phyloP scores from a whole-genome alignment of 2,113 vertebrate species.

The Rousettus leschenaultii region DNA sequence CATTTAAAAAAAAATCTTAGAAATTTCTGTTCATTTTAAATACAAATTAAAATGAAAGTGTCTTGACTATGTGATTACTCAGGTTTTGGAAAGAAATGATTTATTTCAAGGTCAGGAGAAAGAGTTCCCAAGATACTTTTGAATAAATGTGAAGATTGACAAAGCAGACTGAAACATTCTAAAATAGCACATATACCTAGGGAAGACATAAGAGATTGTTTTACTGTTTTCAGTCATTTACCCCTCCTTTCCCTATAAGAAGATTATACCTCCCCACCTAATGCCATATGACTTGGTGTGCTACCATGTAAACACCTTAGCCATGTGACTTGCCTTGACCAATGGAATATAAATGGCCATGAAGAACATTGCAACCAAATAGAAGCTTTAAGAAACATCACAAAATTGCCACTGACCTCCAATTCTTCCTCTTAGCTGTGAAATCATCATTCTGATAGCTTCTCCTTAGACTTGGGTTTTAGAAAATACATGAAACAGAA shows the following conservation, averaged over 20 bases:
- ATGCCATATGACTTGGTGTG: not conserved
- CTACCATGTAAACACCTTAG: not conserved
- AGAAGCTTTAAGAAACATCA: not conserved
- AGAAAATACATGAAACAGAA: not conserved
- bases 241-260: not conserved
- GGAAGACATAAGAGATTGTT: not conserved
- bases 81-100: not conserved
- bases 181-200: not conserved
- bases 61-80: not conserved
- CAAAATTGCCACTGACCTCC: not conserved
- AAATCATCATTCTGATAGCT: not conserved
- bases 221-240: not conserved
- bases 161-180: not conserved
- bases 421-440: not conserved
- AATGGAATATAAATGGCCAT: not conserved
- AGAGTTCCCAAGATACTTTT: not conserved
- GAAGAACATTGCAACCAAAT: not conserved
- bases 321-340: not conserved
- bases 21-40: not conserved
- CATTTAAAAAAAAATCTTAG: not conserved
- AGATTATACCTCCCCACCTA: not conserved
- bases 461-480: not conserved
- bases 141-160: not conserved
- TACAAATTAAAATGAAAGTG: not conserved
- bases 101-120: not conserved